Evolutionary conservation across 2,888 invertebrate species (phyloP), one percentile per base, ranked within the genome.

Genomic region (Scaptomyza reducta): DNA sequence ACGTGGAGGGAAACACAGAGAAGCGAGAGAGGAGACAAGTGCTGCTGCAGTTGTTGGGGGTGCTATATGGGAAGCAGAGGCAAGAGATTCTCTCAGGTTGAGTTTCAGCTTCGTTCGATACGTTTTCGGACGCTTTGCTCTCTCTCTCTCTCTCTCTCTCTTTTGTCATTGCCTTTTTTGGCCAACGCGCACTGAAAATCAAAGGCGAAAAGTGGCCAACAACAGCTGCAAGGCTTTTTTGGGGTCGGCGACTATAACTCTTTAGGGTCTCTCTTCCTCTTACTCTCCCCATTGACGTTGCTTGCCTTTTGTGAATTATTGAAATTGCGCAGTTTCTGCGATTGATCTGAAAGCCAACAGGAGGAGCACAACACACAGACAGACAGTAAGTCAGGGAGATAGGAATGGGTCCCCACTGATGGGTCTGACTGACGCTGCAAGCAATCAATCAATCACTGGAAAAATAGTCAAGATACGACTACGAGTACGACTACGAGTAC

Each of bases 261-360:
- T 71, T 80, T 63, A 70, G 78, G 31, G 31, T 10, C n/a, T 35
- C 35, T 13, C 11, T 31, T 10, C 11, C 31, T 33, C 6, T 5
- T 4, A 5, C 13, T 33, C 5, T 6, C 35, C 3, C n/a, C 53
- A 29, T 45, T 46, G 71, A 74, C 74, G 69, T 84, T 79, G 77
- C 47, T 14, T 40, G 40, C 83, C 83, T 78, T 78, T 84, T 78
- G 86, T 84, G 83, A 86, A 83, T 83, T 84, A 84, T 84, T 84
- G 86, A 83, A 83, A 83, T 83, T 85, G 86, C 82, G 70, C 82
- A 67, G 79, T 74, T 74, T 70, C 67, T 74, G 61, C 80, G 75
- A 83, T 80, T 83, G 80, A 77, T 73, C 79, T 70, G 33, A 33
- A 33, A 33, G 69, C 31, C 65, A 45, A 68, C 51, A 58, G 56